Percentiles rank a stretch among this genome's conserved stretches.
Conservation (phyloP, 53 echinoderm and acorn worm species). For the Stichopus horrens region DNA sequence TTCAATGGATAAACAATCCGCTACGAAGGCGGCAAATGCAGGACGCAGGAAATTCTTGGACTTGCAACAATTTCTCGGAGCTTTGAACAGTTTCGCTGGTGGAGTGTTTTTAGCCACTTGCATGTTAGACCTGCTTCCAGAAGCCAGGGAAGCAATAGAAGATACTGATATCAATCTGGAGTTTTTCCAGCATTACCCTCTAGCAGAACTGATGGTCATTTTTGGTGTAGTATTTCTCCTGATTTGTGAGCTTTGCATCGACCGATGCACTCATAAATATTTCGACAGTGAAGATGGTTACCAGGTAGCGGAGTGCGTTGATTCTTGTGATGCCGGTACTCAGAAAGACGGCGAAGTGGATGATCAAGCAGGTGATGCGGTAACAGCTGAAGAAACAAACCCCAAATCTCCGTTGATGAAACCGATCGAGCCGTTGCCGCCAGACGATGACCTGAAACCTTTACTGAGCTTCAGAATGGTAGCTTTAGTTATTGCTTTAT, state of each 20-base stretch:
- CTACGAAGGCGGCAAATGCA: background rate
- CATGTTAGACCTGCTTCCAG: constrained; percentile 64
- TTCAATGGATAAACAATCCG: background rate
- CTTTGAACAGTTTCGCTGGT: constrained; percentile 67
- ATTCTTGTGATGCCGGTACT: background rate
- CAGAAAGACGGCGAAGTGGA: background rate
- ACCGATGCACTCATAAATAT: constrained; percentile 21
- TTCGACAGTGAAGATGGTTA: background rate
- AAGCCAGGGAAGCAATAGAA: constrained; percentile 35
- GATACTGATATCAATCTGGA: background rate
- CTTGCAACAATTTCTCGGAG: constrained; percentile 41
- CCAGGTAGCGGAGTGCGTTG: background rate
- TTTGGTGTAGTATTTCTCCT: constrained; percentile 45
- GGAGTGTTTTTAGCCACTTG: constrained; percentile 71
- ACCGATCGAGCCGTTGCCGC: constrained; percentile 5
- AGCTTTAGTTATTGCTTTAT: constrained; percentile 49
- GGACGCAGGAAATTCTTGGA: constrained; percentile 4
- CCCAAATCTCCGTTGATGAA: constrained; percentile 29
- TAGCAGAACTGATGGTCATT: constrained; percentile 44
- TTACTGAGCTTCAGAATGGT: constrained; percentile 30
- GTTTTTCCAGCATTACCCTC: constrained; percentile 35
- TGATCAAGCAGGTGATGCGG: background rate
- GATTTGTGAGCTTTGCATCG: constrained; percentile 40
- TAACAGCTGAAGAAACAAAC: background rate
- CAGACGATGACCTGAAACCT: background rate